phyloP scores from a whole-genome alignment of 2,797 vertebrate genomes.

The Phalloptychus januarius region DNA sequence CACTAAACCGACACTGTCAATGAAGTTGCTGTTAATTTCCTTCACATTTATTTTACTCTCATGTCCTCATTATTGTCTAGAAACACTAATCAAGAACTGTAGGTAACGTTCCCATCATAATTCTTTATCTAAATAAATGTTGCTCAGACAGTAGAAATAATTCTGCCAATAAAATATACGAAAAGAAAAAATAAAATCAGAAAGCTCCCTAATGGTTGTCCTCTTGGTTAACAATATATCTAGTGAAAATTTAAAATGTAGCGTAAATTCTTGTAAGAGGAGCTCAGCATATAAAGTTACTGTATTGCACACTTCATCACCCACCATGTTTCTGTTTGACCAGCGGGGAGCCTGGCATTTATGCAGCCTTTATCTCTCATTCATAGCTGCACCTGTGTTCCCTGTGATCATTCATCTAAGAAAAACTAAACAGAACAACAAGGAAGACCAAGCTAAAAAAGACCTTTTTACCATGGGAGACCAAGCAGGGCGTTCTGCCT shows the following conservation, averaged over 20 bases:
- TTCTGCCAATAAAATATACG: neutral
- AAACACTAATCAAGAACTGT: neutral
- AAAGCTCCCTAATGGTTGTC: neutral
- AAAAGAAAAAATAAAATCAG: neutral
- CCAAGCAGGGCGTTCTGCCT: conserved; percentile 49
- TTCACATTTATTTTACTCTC: neutral
- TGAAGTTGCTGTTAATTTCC: neutral
- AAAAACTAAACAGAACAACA: conserved; percentile 91
- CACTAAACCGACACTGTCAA: neutral
- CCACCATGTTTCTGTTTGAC: conserved; percentile 1
- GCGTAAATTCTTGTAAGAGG: neutral
- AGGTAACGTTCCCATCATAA: neutral
- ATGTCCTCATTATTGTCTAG: neutral
- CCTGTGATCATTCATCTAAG: conserved; percentile 67
- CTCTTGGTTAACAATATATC: neutral
- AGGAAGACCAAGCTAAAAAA: conserved; percentile 84
- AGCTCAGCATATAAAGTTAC: neutral
- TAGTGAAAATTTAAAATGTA: neutral
- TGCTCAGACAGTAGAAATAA: neutral
- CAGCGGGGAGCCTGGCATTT: conserved; percentile 27
- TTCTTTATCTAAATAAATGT: neutral
- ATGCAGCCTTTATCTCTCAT: conserved; percentile 72
- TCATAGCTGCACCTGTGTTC: conserved; percentile 61
- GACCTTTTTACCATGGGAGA: conserved; percentile 70
- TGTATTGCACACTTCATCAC: conserved; percentile 4